phyloP scores from a whole-genome alignment of 2,113 vertebrate species.

The Lagopus leucura region DNA sequence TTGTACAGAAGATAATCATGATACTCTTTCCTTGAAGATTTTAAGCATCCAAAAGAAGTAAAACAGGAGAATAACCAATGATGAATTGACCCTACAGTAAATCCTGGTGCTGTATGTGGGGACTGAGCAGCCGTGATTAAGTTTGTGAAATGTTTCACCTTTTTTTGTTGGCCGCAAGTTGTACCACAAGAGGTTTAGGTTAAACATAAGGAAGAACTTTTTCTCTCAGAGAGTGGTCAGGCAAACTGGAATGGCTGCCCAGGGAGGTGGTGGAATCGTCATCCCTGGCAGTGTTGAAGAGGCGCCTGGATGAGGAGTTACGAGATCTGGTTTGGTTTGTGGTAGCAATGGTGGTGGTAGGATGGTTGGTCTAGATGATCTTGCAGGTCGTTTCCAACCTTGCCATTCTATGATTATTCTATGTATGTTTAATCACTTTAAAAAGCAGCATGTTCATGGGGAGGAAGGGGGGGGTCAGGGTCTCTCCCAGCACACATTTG shows the following conservation, averaged over 20 bases:
- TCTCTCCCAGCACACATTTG: neutral
- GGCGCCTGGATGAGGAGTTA: too few species aligned
- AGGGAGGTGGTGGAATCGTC: too few species aligned
- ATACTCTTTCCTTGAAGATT: neutral
- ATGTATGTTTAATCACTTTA: neutral
- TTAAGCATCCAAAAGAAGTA: neutral
- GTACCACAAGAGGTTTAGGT: too few species aligned
- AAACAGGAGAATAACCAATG: neutral
- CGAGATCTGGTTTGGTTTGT: too few species aligned
- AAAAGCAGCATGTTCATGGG: neutral
- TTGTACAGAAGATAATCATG: neutral
- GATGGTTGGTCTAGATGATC: too few species aligned
- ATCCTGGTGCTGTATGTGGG: accelerated
- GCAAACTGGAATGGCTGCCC: too few species aligned
- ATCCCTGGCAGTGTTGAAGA: too few species aligned
- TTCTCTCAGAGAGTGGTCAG: too few species aligned
- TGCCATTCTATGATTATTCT: too few species aligned
- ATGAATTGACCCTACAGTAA: neutral
- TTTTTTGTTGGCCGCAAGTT: neutral
- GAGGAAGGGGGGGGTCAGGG: neutral
- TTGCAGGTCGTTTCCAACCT: too few species aligned
- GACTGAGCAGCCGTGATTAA: neutral
- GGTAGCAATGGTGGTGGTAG: too few species aligned
- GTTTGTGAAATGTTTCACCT: neutral
- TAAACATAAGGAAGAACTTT: too few species aligned